These are phyloP conservation scores for Drosophila sordidula DNA, from an alignment of 2,888 invertebrate species.

Conservation along the genomic window DNA sequence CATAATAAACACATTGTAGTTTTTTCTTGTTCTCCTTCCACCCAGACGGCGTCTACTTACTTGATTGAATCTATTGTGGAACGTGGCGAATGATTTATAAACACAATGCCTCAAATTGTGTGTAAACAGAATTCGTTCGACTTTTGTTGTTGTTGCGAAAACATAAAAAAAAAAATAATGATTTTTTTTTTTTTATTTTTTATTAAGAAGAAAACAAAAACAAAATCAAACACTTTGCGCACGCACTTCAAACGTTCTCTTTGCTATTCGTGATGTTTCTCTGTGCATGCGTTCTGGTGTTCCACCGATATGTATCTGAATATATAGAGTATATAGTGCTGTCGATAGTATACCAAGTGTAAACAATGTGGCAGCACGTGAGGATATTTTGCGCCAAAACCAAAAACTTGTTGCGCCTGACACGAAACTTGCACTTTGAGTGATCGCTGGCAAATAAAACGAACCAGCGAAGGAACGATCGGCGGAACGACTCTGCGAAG, in stretches of 20 bases:
- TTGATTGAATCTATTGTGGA: conserved; percentile 6
- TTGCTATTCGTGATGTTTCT: background rate
- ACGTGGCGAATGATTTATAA: conserved; percentile 2
- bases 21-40: background rate
- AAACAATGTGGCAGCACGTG: conserved; percentile 41
- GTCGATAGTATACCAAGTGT: background rate
- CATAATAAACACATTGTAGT: conserved; percentile 7
- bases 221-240: conserved; percentile 7
- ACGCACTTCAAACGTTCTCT: conserved; percentile 4
- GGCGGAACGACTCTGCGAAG: background rate
- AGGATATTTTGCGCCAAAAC: conserved; percentile 16
- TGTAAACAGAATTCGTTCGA: conserved; percentile 8
- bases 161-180: background rate
- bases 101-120: conserved; percentile 3
- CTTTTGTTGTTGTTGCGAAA: background rate
- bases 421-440: conserved; percentile 27
- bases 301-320: background rate
- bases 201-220: background rate
- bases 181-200: background rate
- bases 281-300: too few relatives aligned
- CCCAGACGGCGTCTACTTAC: conserved; percentile 5
- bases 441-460: conserved; percentile 19
- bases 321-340: background rate
- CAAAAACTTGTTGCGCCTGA: background rate
- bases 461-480: conserved; percentile 11